Base-by-base conservation (phyloP, 2,797 vertebrate species). In the Dendrocincla fuliginosa region DNA sequence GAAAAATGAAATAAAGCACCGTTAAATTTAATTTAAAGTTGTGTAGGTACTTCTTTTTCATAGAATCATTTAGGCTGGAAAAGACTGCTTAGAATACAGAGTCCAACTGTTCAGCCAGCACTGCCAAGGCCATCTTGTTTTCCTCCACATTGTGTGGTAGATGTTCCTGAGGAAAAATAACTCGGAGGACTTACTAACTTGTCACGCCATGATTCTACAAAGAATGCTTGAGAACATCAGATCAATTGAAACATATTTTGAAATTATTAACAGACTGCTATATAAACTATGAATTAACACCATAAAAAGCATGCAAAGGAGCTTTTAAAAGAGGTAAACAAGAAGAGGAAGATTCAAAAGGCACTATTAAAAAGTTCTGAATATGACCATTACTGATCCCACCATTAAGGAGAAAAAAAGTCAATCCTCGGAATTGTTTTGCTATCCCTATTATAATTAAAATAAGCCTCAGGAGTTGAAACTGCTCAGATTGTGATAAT, bases 401-500 rank as follows among this genome's bases (percentile, higher is more conserved):
- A 30, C 28, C 61, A 74, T 68, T 74, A 83, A 41, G 67, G 11
- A 76, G 22, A 63, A 84, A 84, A 65, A 64, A 46, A 41, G 47
- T 46, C 42, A 83, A 49, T 81, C 57, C 42, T 77, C 71, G 46
- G 79, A 91, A 92, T 24, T 47, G 61, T 75, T 93, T 87, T 75
- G 25, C 42, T 85, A 52, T 78, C 42, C 20, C 25, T 85, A 6
- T 33, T 91, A 59, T 75, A 94, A 92, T 89, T 85, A 87, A 92
- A 96, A 86, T 78, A 93, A 93, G 50, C 73, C 93, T 93, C 82
- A 67, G 25, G 92, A 94, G 84, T 59, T 73, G 47, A 59, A 89
- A 84, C 49, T 68, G 57, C 65, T 95, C 42, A 67, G 73, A 92
- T 69, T 50, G 75, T 61, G 87, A 53, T 73, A 63, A 88, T 93